Base-by-base conservation (phyloP, 2,888 invertebrate species). In the Diarsia mendica region DNA sequence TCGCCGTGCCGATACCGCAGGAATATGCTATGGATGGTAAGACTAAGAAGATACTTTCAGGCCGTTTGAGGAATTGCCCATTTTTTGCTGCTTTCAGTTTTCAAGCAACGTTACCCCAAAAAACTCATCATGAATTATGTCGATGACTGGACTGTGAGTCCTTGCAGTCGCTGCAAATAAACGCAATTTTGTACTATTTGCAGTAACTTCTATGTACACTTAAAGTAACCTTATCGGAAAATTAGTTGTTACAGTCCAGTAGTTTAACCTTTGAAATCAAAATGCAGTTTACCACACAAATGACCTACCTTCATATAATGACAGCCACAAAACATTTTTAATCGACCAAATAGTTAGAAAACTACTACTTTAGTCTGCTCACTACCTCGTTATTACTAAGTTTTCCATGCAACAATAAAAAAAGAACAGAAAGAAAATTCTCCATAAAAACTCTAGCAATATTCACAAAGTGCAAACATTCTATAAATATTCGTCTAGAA, bases 1-100 rank as follows among this genome's bases (percentile, higher is more conserved):
- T 99, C 79, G 99, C 98, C 4, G 99, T 99, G 2, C 99, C 99
- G 0, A 98, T 99, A 83, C 99, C 99, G 0, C 94, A 97, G 83
- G 96, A 98, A 86, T 92, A 97, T 90, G 97, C 98, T 20, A 96
- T 98, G 92, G 95, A 97, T 89, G 96, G 97, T 97, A 87, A 90
- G 77, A 58, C 11, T 20, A n/a, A 2, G 11, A 5, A 53, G 9
- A 28, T 13, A 4, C n/a, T 46, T 44, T 1, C 8, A 53, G 71
- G 0, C 8, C 2, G 1, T 11, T 11, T 20, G 23, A 20, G 6
- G 20, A 3, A 18, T 48, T 15, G 5, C 18, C 23, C 33, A 46
- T 39, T 3, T 0, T 3, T 20, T 69, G 9, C 10, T 39, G 11
- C 33, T 20, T 33, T 20, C 0, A 20, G 9, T 5, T 20, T 39